Evolutionary conservation across 2,888 invertebrate genomes (phyloP), one percentile per base, ranked within the genome.

Genomic region (Ramazzottius varieornatus): DNA sequence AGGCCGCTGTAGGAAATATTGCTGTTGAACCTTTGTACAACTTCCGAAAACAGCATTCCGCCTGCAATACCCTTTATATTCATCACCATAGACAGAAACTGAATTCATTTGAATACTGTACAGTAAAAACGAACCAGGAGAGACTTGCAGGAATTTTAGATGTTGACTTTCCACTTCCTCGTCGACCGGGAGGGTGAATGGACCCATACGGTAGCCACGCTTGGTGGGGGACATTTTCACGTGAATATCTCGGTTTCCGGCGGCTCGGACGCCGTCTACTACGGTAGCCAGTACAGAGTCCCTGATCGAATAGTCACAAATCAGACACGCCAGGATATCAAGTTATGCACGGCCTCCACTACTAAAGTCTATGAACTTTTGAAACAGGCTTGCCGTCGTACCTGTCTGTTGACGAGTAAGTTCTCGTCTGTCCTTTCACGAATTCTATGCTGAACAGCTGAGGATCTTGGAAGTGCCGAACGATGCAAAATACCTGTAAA

Each of bases 1-100:
- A 98, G 83, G 32, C 98, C 98, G 77, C 90, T 93, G 79, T 96
- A 98, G 1, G 96, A 90, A 71, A 94, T 84, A 77, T 98, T 98
- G 64, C 91, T 88, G 79, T 98, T 98, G 78, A 98, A 98, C 68
- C 96, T 80, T 70, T 88, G 85, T 32, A 98, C 83, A 70, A 90
- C 86, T 74, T 92, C 89, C 32, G 83, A 76, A 72, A 85, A 84
- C 2, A 81, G 77, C 75, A 82, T 81, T 46, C 80, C 80, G 32
- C 81, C 82, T 68, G 65, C 68, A 69, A 69, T 63, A 34, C 32
- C 46, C n/a, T 64, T 33, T 40, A 33, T 16, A 66, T 33, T 68
- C 20, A 66, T 32, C 54, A 34, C 1, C 66, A n/a, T n/a, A n/a
- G n/a, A n/a, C n/a, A n/a, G n/a, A n/a, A n/a, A n/a, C n/a, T n/a